Evolutionary conservation across 2,113 vertebrate genomes (phyloP).

Genomic region (Xiphophorus hellerii): DNA sequence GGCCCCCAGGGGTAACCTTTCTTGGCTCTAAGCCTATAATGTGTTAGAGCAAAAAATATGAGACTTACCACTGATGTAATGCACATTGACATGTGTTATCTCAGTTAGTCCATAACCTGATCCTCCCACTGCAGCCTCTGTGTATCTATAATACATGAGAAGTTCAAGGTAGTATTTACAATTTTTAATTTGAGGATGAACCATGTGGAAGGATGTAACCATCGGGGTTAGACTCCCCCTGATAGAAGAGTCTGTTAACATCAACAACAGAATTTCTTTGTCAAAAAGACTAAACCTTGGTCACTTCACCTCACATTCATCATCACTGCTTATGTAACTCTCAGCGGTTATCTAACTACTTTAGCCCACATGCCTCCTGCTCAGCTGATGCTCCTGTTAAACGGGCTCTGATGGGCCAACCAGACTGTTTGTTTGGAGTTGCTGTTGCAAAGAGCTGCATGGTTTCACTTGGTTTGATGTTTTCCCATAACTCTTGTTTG

Average conservation of each 20-base stretch:
- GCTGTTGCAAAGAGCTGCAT: not conserved
- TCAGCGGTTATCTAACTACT: too few relatives aligned
- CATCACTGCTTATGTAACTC: too few relatives aligned
- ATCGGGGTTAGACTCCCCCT: not conserved
- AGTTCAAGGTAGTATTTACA: not conserved
- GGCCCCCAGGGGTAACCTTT: not conserved
- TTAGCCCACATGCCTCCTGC: too few relatives aligned
- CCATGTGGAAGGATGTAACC: not conserved
- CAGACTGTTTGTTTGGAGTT: conserved; percentile 1
- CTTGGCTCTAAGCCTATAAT: not conserved
- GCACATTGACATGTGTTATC: not conserved
- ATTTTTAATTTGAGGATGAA: not conserved
- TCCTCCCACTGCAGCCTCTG: not conserved
- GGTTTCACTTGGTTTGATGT: conserved; percentile 48
- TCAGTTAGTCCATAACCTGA: not conserved
- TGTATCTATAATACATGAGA: too few relatives aligned
- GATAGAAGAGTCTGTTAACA: too few relatives aligned
- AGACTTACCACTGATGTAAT: not conserved
- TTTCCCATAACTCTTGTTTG: conserved; percentile 8
- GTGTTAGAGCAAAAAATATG: not conserved
- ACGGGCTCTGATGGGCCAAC: not conserved
- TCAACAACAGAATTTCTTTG: not conserved
- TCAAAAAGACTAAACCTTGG: not conserved
- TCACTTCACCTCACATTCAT: too few relatives aligned
- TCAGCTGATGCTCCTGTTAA: not conserved